phyloP scores from a whole-genome alignment of 2,113 vertebrate species.

The Motacilla tschutschensis region DNA sequence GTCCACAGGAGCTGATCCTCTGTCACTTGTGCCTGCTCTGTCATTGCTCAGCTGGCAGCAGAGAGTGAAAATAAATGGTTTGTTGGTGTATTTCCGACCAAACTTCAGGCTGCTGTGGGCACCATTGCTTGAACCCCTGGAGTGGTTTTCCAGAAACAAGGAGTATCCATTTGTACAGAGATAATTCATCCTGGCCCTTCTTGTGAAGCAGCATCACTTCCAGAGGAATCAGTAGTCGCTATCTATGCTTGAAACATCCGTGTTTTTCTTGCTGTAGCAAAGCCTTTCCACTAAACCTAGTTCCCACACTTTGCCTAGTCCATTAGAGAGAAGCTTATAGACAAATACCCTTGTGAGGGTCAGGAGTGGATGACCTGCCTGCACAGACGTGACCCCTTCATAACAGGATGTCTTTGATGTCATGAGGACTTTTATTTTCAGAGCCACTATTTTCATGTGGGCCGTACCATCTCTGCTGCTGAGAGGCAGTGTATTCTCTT shows the following conservation, averaged over 20 bases:
- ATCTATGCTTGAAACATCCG: neutral
- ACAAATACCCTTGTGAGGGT: conserved; percentile 8
- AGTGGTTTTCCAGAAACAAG: neutral
- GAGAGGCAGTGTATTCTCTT: neutral
- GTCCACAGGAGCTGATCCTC: neutral
- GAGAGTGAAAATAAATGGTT: neutral
- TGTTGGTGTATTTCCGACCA: neutral
- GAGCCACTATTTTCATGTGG: conserved; percentile 57
- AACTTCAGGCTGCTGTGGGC: neutral
- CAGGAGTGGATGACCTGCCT: conserved; percentile 50
- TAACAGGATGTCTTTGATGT: conserved; percentile 70
- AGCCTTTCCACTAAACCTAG: conserved; percentile 12
- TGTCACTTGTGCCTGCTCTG: neutral
- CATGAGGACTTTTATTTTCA: conserved; percentile 56
- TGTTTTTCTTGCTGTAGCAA: neutral
- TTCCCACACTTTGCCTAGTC: conserved; percentile 57
- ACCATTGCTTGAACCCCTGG: neutral
- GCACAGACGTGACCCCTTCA: conserved; percentile 37
- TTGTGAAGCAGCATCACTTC: neutral
- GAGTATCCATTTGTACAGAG: neutral
- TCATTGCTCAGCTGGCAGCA: neutral
- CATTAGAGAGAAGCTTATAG: neutral
- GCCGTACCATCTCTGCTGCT: neutral
- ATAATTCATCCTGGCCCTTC: neutral
- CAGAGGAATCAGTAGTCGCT: neutral